Evolutionary conservation across 2,888 invertebrate genomes (phyloP), one percentile per base, ranked within the genome.

Genomic region (Parthenolecanium corni): DNA sequence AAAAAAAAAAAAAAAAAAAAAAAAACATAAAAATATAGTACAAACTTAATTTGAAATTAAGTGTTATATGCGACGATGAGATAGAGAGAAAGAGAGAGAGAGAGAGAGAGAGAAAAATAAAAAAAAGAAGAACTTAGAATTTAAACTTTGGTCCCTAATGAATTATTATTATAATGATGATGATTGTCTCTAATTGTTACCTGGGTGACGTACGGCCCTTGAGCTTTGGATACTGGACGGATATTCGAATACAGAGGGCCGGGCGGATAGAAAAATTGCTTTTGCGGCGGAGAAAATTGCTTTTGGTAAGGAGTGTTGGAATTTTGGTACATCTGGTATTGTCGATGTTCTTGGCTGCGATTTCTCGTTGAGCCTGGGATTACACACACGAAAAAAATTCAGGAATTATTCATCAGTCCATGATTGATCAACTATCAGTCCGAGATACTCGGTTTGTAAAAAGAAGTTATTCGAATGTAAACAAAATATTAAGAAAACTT

Each of bases 141-240:
- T 63, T 53, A 63, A 53, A 63, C 63, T 63, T 63, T 63, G 63
- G 63, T 63, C 53, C 63, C 63, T 63, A 63, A 63, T 44, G 63
- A 53, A 44, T 52, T 63, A 52, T 31, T 63, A 36, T 53, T 46
- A 53, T 63, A 63, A 53, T 63, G 53, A 52, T 49, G 64, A 51
- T 51, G 58, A 24, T 66, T 64, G 23, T 80, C 79, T 4, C 80
- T 77, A 66, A 81, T 81, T 51, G 79, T 80, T 44, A 81, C 81
- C 68, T 81, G 81, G 0, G 81, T 82, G 2, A 81, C 76, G 67
- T 81, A 82, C 0, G 81, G 81, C 0, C 81, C 81, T 20, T 79
- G 75, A 14, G 61, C 25, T 54, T 65, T 63, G 54, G 63, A 47
- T 67, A 64, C 18, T 64, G 65, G 23, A 58, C 58, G 65, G 64